These are phyloP conservation scores for Etheostoma cragini DNA, from an alignment of 2,113 vertebrate genomes.

Conservation along the genomic window DNA sequence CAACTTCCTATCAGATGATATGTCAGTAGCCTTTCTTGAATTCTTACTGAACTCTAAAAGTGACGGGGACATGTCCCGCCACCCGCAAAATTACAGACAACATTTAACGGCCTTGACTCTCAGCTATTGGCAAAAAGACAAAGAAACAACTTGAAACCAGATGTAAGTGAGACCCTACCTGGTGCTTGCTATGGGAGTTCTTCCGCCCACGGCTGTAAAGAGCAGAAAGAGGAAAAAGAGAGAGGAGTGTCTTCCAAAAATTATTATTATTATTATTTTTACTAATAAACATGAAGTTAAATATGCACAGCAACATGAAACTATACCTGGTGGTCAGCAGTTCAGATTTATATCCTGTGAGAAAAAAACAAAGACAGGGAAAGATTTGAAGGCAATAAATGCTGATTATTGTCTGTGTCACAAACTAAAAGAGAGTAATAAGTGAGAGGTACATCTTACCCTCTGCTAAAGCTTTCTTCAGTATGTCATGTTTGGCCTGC, in stretches of 20 bases:
- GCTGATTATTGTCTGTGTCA: not conserved
- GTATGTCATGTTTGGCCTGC: slow-evolving; percentile 97
- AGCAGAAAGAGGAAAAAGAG: slow-evolving; percentile 28
- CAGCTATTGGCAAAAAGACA: not conserved
- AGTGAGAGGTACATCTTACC: slow-evolving; percentile 75
- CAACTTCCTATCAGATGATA: not conserved
- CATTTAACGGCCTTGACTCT: too few species aligned
- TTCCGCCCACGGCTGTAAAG: slow-evolving; percentile 92
- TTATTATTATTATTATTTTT: too few species aligned
- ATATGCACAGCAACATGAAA: not conserved
- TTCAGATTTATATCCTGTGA: slow-evolving; percentile 77
- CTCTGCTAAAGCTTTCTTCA: slow-evolving; percentile 96
- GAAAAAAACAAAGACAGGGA: not conserved
- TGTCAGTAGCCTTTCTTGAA: too few species aligned
- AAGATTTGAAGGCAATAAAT: not conserved
- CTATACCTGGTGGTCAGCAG: slow-evolving; percentile 79
- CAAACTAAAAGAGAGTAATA: not conserved
- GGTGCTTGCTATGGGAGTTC: slow-evolving; percentile 97
- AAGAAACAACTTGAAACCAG: slow-evolving; percentile 1
- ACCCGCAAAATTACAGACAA: not conserved
- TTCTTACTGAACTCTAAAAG: not conserved
- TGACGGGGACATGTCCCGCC: not conserved
- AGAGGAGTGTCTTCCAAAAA: slow-evolving; percentile 8
- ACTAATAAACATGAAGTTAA: slow-evolving; percentile 1
- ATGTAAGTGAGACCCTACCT: slow-evolving; percentile 86